Percentiles rank a stretch among this genome's conserved stretches.
Conservation (phyloP, 2,888 invertebrate species). For the Isotomurus palustris region DNA sequence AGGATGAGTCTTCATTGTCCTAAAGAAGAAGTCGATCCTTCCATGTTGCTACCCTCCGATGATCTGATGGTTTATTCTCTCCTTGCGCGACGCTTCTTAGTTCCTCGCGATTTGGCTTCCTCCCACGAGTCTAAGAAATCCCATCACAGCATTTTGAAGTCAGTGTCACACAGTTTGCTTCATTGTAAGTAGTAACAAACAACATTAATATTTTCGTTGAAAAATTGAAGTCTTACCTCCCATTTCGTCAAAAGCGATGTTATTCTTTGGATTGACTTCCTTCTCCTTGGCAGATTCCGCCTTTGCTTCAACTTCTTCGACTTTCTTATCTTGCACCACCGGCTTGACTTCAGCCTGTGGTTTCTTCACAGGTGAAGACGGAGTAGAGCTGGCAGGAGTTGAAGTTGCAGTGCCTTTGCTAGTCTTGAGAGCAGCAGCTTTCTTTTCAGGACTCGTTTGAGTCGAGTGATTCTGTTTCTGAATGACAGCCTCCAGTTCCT, state of each 20-base stretch:
- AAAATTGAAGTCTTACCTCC: slow-evolving; percentile 54
- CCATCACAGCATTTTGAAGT: background rate
- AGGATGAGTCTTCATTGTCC: background rate
- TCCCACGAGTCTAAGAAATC: slow-evolving; percentile 64
- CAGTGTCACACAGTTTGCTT: too few relatives aligned
- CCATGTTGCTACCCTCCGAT: background rate
- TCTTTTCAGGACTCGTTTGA: slow-evolving; percentile 33
- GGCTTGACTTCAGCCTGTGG: slow-evolving; percentile 33
- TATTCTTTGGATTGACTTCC: slow-evolving; percentile 38
- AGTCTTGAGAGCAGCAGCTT: slow-evolving; percentile 11
- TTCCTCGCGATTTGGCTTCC: slow-evolving; percentile 61
- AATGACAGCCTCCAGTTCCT: slow-evolving; percentile 18
- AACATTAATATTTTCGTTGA: too few relatives aligned
- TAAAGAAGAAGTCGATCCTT: background rate
- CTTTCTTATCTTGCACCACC: slow-evolving; percentile 48
- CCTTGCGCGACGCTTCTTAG: slow-evolving; percentile 46
- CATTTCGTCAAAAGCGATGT: slow-evolving; percentile 58
- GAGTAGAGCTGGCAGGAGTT: slow-evolving; percentile 20
- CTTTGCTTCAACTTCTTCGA: slow-evolving; percentile 42
- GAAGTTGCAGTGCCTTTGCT: slow-evolving; percentile 13
- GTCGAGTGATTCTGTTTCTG: slow-evolving; percentile 28
- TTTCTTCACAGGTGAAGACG: slow-evolving; percentile 16
- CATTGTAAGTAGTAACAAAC: too few relatives aligned
- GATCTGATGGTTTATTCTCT: slow-evolving; percentile 31
- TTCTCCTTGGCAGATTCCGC: slow-evolving; percentile 41